These are phyloP conservation scores for Recurvirostra avosetta DNA, from an alignment of 2,113 vertebrate species.

Conservation along the genomic window DNA sequence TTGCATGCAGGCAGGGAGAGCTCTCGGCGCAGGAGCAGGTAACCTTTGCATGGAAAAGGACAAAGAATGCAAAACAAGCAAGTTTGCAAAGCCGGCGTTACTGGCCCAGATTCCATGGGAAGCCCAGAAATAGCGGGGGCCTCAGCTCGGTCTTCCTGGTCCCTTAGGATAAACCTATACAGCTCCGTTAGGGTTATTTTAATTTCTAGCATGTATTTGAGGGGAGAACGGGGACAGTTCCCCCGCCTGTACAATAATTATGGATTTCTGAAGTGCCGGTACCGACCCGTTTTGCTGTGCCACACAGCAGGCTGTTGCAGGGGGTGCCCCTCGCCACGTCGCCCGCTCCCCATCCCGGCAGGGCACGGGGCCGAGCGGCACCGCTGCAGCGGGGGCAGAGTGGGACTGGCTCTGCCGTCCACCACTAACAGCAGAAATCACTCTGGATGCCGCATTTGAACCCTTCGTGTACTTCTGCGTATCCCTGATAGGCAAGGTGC, in stretches of 20 bases:
- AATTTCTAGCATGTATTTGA: not conserved
- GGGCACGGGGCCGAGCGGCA: not conserved
- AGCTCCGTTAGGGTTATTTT: not conserved
- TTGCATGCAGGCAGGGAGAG: not conserved
- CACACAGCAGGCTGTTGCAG: not conserved
- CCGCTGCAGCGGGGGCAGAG: not conserved
- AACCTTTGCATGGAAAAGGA: not conserved
- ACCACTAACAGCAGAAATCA: fast-evolving
- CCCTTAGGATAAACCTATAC: not conserved
- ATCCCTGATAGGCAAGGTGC: fast-evolving
- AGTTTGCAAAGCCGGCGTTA: not conserved
- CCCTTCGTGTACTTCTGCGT: no score
- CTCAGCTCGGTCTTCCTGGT: not conserved
- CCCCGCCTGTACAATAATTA: no score
- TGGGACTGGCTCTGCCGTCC: no score
- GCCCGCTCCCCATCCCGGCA: not conserved
- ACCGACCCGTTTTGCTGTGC: not conserved
- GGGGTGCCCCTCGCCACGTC: not conserved
- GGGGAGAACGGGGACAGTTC: not conserved
- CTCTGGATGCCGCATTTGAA: not conserved
- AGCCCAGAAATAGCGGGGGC: no score
- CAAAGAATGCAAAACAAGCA: not conserved
- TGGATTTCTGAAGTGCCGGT: no score
- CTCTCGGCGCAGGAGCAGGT: not conserved
- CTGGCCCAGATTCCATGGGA: no score